phyloP scores from a whole-genome alignment of 2,113 vertebrate species.

The Bucco capensis region DNA sequence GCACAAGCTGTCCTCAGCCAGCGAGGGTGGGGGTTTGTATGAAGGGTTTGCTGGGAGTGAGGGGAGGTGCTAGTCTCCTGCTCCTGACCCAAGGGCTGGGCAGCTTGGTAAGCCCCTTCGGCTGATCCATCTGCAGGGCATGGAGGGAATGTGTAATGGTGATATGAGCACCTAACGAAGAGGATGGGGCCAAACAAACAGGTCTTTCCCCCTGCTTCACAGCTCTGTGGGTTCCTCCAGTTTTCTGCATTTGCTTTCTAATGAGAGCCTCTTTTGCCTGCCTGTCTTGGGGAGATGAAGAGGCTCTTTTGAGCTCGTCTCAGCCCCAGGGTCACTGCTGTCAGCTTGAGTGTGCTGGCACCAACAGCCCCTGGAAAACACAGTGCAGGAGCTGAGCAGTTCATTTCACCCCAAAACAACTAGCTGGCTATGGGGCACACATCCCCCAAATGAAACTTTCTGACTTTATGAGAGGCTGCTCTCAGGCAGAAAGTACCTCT shows the following conservation, averaged over 20 bases:
- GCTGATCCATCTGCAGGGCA: background rate
- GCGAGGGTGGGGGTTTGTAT: fast-evolving
- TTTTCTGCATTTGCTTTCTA: background rate
- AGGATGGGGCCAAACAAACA: background rate
- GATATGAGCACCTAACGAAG: fast-evolving
- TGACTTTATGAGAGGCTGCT: background rate
- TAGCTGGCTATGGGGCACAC: background rate
- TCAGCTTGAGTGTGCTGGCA: fast-evolving
- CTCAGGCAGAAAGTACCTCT: background rate
- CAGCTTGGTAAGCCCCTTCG: fast-evolving
- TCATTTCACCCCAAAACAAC: fast-evolving
- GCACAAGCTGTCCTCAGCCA: fast-evolving
- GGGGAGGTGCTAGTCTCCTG: fast-evolving
- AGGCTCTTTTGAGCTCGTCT: background rate
- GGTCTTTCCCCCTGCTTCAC: background rate
- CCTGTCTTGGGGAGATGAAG: background rate
- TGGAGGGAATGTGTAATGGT: fast-evolving
- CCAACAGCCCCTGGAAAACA: fast-evolving
- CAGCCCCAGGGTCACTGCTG: background rate
- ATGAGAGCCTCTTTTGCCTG: background rate
- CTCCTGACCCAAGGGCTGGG: fast-evolving
- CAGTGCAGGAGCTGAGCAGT: background rate
- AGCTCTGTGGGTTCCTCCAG: background rate
- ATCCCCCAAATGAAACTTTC: background rate
- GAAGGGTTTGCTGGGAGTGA: fast-evolving